These are phyloP conservation scores for Choloepus hoffmanni DNA, from an alignment of 2,113 vertebrate genomes.

Conservation along the genomic window DNA sequence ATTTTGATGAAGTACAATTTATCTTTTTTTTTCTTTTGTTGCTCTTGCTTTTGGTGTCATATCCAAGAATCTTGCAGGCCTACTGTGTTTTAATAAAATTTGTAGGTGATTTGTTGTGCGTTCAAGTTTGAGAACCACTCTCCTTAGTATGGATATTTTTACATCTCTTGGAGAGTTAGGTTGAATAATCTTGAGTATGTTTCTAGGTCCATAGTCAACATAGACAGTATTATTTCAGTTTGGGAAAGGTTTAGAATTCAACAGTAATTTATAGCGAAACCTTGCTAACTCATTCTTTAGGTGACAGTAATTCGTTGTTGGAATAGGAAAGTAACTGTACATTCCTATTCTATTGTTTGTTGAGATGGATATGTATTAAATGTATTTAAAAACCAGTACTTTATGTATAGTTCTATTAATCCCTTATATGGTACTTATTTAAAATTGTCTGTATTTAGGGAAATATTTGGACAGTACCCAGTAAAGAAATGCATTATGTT, in stretches of 20 bases:
- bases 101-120: neutral
- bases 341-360: neutral
- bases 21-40: too few relatives aligned
- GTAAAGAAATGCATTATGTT: slow-evolving; percentile 24
- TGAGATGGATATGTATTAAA: neutral
- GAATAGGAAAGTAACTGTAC: neutral
- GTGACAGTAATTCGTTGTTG: neutral
- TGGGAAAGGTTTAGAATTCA: slow-evolving; percentile 49
- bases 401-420: neutral
- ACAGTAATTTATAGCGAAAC: neutral
- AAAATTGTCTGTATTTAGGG: neutral
- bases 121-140: neutral
- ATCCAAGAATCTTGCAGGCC: too few relatives aligned
- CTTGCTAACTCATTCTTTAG: neutral
- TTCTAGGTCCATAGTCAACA: neutral
- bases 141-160: neutral
- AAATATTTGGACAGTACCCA: slow-evolving; percentile 21
- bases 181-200: slow-evolving; percentile 23
- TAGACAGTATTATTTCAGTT: neutral
- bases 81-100: slow-evolving; percentile 33
- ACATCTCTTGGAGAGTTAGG: neutral
- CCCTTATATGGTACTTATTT: neutral
- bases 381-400: slow-evolving; percentile 9
- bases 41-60: too few relatives aligned
- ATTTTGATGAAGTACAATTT: too few relatives aligned